phyloP scores from a whole-genome alignment of 2,113 vertebrate species.

The Ardeotis arabs region DNA sequence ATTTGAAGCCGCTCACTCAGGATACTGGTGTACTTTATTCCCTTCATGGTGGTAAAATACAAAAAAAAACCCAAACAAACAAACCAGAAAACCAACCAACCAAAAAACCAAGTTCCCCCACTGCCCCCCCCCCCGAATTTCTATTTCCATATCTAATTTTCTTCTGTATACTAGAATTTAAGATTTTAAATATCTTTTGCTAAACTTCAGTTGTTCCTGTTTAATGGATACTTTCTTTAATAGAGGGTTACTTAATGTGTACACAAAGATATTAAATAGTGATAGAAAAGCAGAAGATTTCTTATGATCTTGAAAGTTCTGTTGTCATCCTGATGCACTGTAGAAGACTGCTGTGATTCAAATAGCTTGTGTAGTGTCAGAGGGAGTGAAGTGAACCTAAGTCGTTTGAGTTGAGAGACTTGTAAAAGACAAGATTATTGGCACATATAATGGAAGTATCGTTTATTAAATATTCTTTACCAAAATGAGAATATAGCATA shows the following conservation, averaged over 20 bases:
- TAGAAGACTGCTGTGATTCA: neutral
- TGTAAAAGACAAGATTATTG: neutral
- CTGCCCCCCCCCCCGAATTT: neutral
- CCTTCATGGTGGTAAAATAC: neutral
- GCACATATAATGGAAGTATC: neutral
- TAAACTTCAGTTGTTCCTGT: neutral
- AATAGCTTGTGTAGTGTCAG: neutral
- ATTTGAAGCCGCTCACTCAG: neutral
- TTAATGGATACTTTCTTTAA: neutral
- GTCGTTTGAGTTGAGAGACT: neutral
- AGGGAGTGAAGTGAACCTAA: neutral
- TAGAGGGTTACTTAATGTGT: neutral
- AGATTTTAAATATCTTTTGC: neutral
- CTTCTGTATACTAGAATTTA: neutral
- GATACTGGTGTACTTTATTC: neutral
- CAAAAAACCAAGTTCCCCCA: too few relatives aligned
- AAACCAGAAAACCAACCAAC: neutral
- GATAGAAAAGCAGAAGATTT: neutral
- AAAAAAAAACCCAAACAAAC: neutral
- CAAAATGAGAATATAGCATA: neutral
- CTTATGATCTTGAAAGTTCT: neutral
- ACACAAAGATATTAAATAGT: neutral
- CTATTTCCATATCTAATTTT: neutral
- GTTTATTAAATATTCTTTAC: neutral
- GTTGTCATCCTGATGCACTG: neutral